Evolutionary conservation across 2,888 invertebrate genomes (phyloP).

Genomic region (Cartodere bifasciata): DNA sequence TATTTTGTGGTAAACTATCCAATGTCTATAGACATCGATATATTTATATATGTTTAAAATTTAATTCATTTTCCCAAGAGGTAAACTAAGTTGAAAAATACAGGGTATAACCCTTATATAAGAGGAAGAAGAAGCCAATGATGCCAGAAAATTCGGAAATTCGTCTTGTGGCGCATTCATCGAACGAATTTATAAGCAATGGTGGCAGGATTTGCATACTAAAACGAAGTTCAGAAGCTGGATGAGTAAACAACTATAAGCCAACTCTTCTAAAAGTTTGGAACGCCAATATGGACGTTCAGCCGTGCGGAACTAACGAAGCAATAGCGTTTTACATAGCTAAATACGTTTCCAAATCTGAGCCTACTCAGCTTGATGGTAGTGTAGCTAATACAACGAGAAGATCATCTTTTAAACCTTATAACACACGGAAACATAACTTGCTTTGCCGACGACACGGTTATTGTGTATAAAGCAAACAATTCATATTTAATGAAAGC

Average conservation of each 20-base stretch:
- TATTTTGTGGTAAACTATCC: too few relatives aligned
- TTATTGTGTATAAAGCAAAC: too few relatives aligned
- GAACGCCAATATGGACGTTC: slow-evolving; percentile 11
- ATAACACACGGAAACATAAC: too few relatives aligned
- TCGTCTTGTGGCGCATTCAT: background rate
- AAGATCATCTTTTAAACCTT: too few relatives aligned
- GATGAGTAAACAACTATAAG: slow-evolving; percentile 17
- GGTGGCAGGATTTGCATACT: slow-evolving; percentile 9
- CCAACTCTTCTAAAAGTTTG: slow-evolving; percentile 8
- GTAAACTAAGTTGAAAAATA: too few relatives aligned
- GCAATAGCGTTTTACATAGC: slow-evolving; percentile 15
- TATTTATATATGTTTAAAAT: too few relatives aligned
- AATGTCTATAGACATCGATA: too few relatives aligned
- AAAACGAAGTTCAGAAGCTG: slow-evolving; percentile 11
- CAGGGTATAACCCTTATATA: too few relatives aligned
- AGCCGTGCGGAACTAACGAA: slow-evolving; percentile 20
- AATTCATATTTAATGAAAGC: too few relatives aligned
- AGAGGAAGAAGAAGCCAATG: too few relatives aligned
- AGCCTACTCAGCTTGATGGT: slow-evolving; percentile 11
- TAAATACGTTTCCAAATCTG: slow-evolving; percentile 13
- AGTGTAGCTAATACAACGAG: slow-evolving; percentile 13
- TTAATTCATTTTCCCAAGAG: too few relatives aligned
- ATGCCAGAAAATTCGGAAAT: background rate
- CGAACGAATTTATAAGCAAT: slow-evolving; percentile 1
- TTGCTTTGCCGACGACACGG: too few relatives aligned